These are phyloP conservation scores for Luperina nickerlii DNA, from an alignment of 2,888 invertebrate genomes.

Conservation along the genomic window DNA sequence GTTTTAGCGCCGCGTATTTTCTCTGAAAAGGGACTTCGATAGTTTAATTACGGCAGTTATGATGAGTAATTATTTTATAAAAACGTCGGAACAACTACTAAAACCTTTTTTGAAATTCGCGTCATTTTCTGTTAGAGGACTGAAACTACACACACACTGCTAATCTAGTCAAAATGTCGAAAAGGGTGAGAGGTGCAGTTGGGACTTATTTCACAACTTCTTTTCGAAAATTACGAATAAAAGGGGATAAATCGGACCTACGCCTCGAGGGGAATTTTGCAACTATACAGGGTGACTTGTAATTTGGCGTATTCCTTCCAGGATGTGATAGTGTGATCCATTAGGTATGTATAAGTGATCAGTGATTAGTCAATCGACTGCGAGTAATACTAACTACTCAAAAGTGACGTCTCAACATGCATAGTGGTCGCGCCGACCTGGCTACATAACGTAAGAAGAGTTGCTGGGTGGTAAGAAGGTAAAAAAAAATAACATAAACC, in stretches of 20 bases:
- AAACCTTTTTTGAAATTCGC: neutral
- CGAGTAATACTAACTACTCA: too few relatives aligned
- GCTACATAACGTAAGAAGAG: too few relatives aligned
- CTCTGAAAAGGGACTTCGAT: constrained; percentile 1
- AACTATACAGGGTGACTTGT: neutral
- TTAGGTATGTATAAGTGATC: too few relatives aligned
- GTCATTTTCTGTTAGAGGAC: neutral
- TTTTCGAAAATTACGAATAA: neutral
- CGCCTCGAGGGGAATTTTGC: constrained; percentile 5
- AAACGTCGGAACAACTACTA: neutral
- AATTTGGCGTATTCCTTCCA: too few relatives aligned
- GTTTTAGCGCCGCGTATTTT: constrained; percentile 10
- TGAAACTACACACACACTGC: neutral
- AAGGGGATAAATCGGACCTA: neutral
- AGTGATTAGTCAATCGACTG: too few relatives aligned
- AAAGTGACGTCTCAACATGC: too few relatives aligned
- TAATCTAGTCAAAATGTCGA: neutral
- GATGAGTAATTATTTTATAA: neutral
- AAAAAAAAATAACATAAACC: too few relatives aligned
- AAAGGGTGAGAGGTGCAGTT: neutral
- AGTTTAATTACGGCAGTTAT: neutral
- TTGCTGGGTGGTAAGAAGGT: too few relatives aligned
- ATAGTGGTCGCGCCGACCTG: too few relatives aligned
- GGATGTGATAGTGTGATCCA: too few relatives aligned
- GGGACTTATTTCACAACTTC: neutral